Evolutionary conservation across 1,140 invertebrate species (phyloP).

Genomic region (Eubasilissa regina): DNA sequence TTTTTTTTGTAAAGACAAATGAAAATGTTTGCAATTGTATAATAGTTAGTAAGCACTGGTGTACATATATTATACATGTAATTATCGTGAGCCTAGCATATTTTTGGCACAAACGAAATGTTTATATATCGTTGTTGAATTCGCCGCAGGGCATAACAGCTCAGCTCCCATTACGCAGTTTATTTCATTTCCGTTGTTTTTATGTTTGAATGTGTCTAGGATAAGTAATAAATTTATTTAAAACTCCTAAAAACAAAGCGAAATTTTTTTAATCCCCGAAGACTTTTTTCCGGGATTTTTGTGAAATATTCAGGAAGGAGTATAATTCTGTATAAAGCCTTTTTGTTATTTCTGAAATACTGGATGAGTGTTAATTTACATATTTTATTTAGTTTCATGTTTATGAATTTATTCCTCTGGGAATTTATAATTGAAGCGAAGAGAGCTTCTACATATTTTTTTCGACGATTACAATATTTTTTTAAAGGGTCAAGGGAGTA

Average conservation of each 20-base stretch:
- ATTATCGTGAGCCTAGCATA: no score
- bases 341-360: slow-evolving; percentile 4
- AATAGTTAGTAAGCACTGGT: no score
- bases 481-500: slow-evolving; percentile 10
- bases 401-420: not conserved
- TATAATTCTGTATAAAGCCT: not conserved
- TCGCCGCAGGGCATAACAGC: slow-evolving; percentile 5
- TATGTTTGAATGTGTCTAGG: slow-evolving; percentile 2
- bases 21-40: no score
- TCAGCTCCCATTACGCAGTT: slow-evolving; percentile 6
- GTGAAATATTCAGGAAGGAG: not conserved
- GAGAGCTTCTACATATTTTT: slow-evolving; percentile 25
- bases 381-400: not conserved
- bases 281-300: not conserved
- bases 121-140: slow-evolving; percentile 27
- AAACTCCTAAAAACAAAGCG: not conserved
- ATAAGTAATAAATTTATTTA: slow-evolving; percentile 22
- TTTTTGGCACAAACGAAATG: slow-evolving; percentile 48
- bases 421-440: slow-evolving; percentile 26
- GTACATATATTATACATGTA: no score
- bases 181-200: slow-evolving; percentile 1
- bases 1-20: no score
- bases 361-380: slow-evolving; percentile 11
- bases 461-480: slow-evolving; percentile 15
- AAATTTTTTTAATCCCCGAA: not conserved